These are phyloP conservation scores for Parnassius apollo DNA, from an alignment of 2,888 invertebrate genomes.

Conservation along the genomic window DNA sequence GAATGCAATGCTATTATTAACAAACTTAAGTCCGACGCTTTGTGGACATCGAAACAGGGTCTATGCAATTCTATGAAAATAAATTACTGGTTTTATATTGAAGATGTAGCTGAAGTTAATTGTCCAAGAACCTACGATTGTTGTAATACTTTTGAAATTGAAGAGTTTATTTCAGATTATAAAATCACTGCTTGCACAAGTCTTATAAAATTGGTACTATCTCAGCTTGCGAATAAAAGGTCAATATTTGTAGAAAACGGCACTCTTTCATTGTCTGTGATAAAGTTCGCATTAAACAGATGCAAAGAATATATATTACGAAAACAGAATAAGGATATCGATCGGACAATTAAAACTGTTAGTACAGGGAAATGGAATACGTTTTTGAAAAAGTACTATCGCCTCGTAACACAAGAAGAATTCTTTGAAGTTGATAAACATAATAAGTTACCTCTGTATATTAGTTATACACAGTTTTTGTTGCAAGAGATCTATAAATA, in stretches of 20 bases:
- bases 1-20: conserved; percentile 55
- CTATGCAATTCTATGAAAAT: conserved; percentile 79
- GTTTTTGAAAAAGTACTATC: conserved; percentile 84
- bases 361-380: conserved; percentile 84
- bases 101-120: conserved; percentile 82
- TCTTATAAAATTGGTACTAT: conserved; percentile 83
- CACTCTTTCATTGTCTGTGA: conserved; percentile 74
- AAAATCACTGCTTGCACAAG: conserved; percentile 89
- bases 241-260: conserved; percentile 77
- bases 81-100: conserved; percentile 84
- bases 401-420: conserved; percentile 80
- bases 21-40: conserved; percentile 58
- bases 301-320: conserved; percentile 83
- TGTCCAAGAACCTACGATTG: conserved; percentile 88
- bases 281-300: conserved; percentile 86
- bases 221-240: conserved; percentile 59
- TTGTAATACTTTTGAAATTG: conserved; percentile 77
- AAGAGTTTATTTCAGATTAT: conserved; percentile 86
- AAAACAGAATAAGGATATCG: conserved; percentile 85
- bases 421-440: conserved; percentile 66
- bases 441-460: conserved; percentile 57
- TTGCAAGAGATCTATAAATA: conserved; percentile 80
- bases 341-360: conserved; percentile 58
- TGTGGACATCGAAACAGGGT: conserved; percentile 73
- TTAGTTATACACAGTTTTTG: conserved; percentile 75